Percentiles rank a stretch among this genome's conserved stretches.
These are phyloP conservation scores for Setipinna tenuifilis DNA, from an alignment of 2,797 vertebrate species.

Conservation along the genomic window DNA sequence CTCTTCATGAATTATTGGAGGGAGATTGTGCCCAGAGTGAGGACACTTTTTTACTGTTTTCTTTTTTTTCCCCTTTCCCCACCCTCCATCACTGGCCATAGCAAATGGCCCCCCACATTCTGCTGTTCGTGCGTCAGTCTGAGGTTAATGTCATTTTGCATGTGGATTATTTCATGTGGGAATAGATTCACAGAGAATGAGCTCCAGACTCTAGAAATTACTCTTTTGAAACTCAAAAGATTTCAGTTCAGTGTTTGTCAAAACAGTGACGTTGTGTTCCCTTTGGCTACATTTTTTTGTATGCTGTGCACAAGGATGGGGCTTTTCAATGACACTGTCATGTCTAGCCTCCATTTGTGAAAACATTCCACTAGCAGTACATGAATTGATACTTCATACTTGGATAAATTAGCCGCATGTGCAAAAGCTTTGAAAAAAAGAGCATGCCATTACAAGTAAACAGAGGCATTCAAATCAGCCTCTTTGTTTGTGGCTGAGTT, in stretches of 20 bases:
- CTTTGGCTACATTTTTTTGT: background rate
- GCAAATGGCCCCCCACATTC: slow-evolving; percentile 46
- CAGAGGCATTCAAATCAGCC: background rate
- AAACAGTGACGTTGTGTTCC: slow-evolving; percentile 4
- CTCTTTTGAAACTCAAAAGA: background rate
- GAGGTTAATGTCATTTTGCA: slow-evolving; percentile 22
- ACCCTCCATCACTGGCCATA: slow-evolving; percentile 45
- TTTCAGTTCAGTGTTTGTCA: slow-evolving; percentile 13
- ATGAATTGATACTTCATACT: slow-evolving; percentile 11
- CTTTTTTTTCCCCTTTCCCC: slow-evolving; percentile 28
- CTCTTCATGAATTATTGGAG: slow-evolving; percentile 82
- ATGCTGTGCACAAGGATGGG: background rate
- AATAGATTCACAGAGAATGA: background rate
- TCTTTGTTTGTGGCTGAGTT: slow-evolving; percentile 10
- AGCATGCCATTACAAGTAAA: background rate
- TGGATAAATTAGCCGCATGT: background rate
- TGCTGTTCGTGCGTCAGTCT: slow-evolving; percentile 39
- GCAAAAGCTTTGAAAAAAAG: background rate
- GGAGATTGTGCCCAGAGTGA: slow-evolving; percentile 61
- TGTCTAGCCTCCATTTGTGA: background rate
- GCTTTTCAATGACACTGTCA: background rate
- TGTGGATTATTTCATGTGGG: slow-evolving; percentile 22
- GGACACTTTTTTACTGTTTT: slow-evolving; percentile 60
- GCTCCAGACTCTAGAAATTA: background rate
- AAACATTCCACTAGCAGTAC: background rate